Conservation (phyloP, 2,888 invertebrate genomes). For the Drosophila colorata region DNA sequence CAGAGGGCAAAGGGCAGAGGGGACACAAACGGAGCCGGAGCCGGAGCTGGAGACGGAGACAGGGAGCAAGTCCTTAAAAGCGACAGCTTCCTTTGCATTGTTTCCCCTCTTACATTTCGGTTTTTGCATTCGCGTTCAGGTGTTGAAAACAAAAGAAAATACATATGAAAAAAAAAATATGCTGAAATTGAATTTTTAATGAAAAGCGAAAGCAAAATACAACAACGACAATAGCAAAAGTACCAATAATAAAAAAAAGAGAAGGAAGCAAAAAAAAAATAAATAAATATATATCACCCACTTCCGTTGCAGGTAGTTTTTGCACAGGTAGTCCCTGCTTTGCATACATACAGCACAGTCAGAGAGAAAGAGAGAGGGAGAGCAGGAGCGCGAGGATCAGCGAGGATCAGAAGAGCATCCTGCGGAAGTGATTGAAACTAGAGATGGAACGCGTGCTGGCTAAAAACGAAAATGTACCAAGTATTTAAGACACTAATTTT, state of each 20-base stretch:
- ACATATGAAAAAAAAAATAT: constrained; percentile 9
- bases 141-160: constrained; percentile 58
- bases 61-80: constrained; percentile 60
- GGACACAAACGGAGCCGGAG: background rate
- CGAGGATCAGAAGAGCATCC: constrained; percentile 36
- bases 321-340: constrained; percentile 46
- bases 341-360: constrained; percentile 33
- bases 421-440: constrained; percentile 48
- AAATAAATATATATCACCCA: constrained; percentile 40
- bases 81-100: constrained; percentile 75
- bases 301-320: constrained; percentile 59
- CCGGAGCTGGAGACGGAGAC: constrained; percentile 3
- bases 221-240: constrained; percentile 26
- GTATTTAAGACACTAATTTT: too few species aligned
- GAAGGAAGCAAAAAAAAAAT: constrained; percentile 17
- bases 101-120: constrained; percentile 35
- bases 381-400: background rate
- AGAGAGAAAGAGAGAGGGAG: too few species aligned
- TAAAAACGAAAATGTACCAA: background rate
- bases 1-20: constrained; percentile 8
- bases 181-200: constrained; percentile 71
- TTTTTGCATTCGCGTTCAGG: constrained; percentile 62
- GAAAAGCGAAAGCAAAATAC: constrained; percentile 74
- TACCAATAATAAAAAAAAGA: constrained; percentile 31
- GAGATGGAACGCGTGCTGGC: constrained; percentile 10